These are phyloP conservation scores for Agonum fuliginosum DNA, from an alignment of 2,888 invertebrate species.

Conservation along the genomic window DNA sequence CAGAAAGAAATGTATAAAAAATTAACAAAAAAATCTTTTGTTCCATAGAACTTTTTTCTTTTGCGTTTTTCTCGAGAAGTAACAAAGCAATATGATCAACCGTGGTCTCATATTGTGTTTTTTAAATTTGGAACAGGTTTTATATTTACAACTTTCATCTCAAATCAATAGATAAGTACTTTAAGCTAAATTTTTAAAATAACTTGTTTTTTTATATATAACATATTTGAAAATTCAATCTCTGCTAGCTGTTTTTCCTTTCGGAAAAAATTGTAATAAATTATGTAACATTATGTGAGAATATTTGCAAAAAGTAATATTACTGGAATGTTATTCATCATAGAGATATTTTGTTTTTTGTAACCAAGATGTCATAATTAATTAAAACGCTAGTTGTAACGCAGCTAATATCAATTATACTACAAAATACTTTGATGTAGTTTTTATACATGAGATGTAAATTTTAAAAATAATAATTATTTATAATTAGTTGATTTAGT, in stretches of 20 bases:
- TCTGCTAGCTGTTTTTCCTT: not conserved
- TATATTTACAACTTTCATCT: too few relatives aligned
- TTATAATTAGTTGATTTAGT: conserved; percentile 15
- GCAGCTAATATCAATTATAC: conserved; percentile 24
- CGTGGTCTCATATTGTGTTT: too few relatives aligned
- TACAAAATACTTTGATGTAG: conserved; percentile 19
- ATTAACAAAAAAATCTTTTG: too few relatives aligned
- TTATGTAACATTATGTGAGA: conserved; percentile 18
- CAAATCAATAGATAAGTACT: too few relatives aligned
- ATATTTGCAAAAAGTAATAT: conserved; percentile 19
- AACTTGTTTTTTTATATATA: too few relatives aligned
- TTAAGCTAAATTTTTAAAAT: too few relatives aligned
- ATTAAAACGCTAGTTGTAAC: conserved; percentile 22
- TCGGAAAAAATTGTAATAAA: not conserved
- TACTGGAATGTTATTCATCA: conserved; percentile 33
- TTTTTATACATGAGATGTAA: conserved; percentile 13
- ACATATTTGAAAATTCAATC: not conserved
- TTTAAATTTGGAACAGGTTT: too few relatives aligned
- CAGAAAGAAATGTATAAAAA: too few relatives aligned
- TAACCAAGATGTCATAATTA: conserved; percentile 30
- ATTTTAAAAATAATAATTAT: conserved; percentile 24
- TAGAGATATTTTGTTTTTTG: conserved; percentile 20
- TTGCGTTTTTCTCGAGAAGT: too few relatives aligned
- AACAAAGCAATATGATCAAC: too few relatives aligned
- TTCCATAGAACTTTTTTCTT: too few relatives aligned